Base-by-base conservation (phyloP, 2,113 vertebrate species). In the Gopherus evgoodei region DNA sequence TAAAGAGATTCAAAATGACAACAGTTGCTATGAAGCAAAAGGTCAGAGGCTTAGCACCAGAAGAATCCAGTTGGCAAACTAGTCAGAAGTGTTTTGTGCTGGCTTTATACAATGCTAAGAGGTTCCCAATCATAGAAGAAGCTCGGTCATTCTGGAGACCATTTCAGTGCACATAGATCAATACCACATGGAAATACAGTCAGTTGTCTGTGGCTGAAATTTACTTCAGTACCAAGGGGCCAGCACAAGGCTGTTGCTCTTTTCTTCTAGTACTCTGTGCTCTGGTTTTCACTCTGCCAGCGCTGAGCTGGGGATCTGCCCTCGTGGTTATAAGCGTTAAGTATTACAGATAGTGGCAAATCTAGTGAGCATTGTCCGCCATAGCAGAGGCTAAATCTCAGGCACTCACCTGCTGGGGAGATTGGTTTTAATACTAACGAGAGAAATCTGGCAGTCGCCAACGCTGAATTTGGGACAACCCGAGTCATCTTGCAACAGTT, bases 341-440 rank as follows among this genome's bases (percentile, higher is more conserved):
- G 52, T 31, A 5, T 0, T 42, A 6, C 1, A 11, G 16, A 0
- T 4, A 16, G 3, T 0, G 1, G 54, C 5, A 54, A 5, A 12
- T 0, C 24, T 69, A 31, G 1, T 1, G 0, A 0, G 2, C 1
- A 19, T 1, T 14, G 52, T 14, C 53, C 87, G 11, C 16, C 9
- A 14, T 54, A 38, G 12, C 4, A 16, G 13, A 62, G 59, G 59
- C 11, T 25, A 12, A 54, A n/a, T 22, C 9, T 9, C 12, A 2
- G 7, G 42, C 29, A 52, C 69, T 96, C 88, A 97, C 96, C 96
- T 97, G 93, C 90, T 94, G 22, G 96, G 97, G 42, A 98, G 82
- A 31, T 90, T 98, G 94, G 96, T 86, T 90, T 95, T 93, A 13
- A 92, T 12, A 0, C 86, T 91, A 29, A 94, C 1, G 8, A 95